Evolutionary conservation across 2,888 invertebrate genomes (phyloP).

Genomic region (Globia sparganii): DNA sequence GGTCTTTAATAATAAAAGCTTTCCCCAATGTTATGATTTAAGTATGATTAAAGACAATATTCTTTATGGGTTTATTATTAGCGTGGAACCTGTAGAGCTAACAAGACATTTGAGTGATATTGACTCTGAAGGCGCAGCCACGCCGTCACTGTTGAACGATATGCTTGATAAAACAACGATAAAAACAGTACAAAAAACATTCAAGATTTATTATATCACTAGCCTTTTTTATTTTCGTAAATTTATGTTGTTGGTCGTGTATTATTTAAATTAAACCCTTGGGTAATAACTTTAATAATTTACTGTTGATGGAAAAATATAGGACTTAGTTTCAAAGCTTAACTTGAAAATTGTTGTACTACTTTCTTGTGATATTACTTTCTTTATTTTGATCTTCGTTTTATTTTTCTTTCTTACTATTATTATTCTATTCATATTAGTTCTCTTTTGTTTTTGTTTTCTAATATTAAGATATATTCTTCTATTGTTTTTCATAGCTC

Average conservation of each 20-base stretch:
- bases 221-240: not conserved
- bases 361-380: constrained; percentile 6
- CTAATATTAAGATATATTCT: not conserved
- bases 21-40: not conserved
- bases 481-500: not conserved
- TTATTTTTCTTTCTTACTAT: not conserved
- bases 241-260: not conserved
- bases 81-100: constrained; percentile 8
- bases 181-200: not conserved
- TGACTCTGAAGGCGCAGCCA: constrained; percentile 28
- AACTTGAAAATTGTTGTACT: constrained; percentile 1
- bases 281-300: constrained; percentile 3
- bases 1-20: not conserved
- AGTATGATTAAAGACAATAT: not conserved
- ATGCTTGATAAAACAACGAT: constrained; percentile 2
- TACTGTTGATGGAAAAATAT: constrained; percentile 31
- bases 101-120: constrained; percentile 43
- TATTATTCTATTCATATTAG: not conserved
- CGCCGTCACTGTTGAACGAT: constrained; percentile 14
- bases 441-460: not conserved
- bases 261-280: constrained; percentile 19
- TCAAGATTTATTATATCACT: constrained; percentile 1
- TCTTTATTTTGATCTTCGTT: not conserved
- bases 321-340: constrained; percentile 9
- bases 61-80: constrained; percentile 21